A percentile compares a stretch with the other conserved stretches of the same genome.
Conservation (phyloP, 2,797 vertebrate genomes). For the Danionella dracula region DNA sequence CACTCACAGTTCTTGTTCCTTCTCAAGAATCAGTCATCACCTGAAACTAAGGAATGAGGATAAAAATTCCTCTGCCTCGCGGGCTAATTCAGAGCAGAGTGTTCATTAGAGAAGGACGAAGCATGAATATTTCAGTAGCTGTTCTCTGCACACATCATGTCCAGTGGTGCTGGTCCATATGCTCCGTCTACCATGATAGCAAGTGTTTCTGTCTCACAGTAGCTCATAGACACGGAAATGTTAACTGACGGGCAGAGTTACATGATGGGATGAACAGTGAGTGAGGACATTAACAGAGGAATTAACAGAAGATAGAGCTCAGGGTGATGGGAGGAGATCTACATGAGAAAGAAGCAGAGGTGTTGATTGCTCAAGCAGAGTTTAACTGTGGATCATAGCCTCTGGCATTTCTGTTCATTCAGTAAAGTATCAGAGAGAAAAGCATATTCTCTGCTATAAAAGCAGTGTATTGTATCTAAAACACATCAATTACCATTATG, state of each 20-base stretch:
- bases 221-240: constrained; percentile 18
- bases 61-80: no score
- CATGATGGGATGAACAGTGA: constrained; percentile 3
- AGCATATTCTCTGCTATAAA: no score
- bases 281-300: constrained; percentile 27
- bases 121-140: constrained; percentile 30
- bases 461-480: no score
- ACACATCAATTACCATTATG: no score
- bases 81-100: constrained; percentile 15
- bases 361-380: constrained; percentile 19
- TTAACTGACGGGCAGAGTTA: neutral
- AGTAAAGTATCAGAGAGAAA: neutral
- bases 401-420: neutral
- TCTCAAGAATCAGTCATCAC: no score
- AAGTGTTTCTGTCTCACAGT: neutral
- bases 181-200: neutral
- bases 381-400: neutral
- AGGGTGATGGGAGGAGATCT: constrained; percentile 29
- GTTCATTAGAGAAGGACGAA: constrained; percentile 18
- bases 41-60: no score
- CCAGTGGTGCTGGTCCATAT: neutral
- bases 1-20: no score
- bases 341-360: neutral
- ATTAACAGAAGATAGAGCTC: neutral
- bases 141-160: constrained; percentile 15